Evolutionary conservation across 2,888 invertebrate genomes (phyloP).

Genomic region (Acleris literana): DNA sequence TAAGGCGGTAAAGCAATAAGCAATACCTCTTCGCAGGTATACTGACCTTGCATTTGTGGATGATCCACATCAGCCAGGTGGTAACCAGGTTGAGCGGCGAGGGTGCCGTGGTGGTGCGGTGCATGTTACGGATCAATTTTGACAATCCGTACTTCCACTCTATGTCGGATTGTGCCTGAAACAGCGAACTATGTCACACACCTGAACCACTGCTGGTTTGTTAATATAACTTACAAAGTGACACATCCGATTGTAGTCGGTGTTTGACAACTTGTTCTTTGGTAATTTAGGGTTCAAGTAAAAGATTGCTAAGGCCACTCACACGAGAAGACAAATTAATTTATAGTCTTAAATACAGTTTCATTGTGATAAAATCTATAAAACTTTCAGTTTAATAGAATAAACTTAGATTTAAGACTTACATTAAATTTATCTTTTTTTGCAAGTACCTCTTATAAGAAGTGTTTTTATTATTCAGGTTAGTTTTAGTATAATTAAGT

Average conservation of each 20-base stretch:
- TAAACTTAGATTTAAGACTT: too few species aligned
- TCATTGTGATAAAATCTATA: background rate
- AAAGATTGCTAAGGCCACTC: background rate
- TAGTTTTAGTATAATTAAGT: too few species aligned
- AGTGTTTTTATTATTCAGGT: too few species aligned
- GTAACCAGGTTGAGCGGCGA: slow-evolving; percentile 98
- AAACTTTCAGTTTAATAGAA: too few species aligned
- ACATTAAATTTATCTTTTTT: too few species aligned
- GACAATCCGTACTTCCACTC: slow-evolving; percentile 99
- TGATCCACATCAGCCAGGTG: slow-evolving; percentile 94
- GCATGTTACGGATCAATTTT: slow-evolving; percentile 99
- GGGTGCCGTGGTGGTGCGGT: slow-evolving; percentile 97
- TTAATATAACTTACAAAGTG: background rate
- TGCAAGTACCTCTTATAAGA: too few species aligned
- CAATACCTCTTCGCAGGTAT: background rate
- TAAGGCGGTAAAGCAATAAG: slow-evolving; percentile 10
- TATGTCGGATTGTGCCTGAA: slow-evolving; percentile 98
- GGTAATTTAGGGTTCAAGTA: slow-evolving; percentile 5
- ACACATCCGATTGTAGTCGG: slow-evolving; percentile 26
- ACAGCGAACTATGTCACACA: slow-evolving; percentile 38
- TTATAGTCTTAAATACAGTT: background rate
- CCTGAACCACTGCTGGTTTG: background rate
- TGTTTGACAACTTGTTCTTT: slow-evolving; percentile 13
- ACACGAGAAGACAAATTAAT: too few species aligned
- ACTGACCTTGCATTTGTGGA: slow-evolving; percentile 88